Percentiles rank a stretch among this genome's conserved stretches.
Conservation (phyloP, 2,888 invertebrate genomes). For the Leistus spinibarbis region DNA sequence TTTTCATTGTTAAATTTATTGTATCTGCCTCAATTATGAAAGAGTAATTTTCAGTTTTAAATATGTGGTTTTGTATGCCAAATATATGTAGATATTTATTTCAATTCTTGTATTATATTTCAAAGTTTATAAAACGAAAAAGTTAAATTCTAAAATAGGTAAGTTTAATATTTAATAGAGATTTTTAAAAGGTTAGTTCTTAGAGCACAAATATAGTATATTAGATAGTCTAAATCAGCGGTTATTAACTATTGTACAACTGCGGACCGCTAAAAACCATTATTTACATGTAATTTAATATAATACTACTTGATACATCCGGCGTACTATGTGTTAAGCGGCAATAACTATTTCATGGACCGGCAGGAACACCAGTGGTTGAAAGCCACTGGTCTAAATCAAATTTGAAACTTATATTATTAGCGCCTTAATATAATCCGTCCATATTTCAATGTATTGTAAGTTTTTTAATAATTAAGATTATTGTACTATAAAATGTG, state of each 20-base stretch:
- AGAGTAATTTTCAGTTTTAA: background rate
- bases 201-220: no score
- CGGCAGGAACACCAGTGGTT: no score
- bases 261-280: no score
- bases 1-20: background rate
- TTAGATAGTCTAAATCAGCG: no score
- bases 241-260: no score
- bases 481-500: background rate
- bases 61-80: background rate
- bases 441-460: background rate
- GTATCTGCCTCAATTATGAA: constrained; percentile 13
- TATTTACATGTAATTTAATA: no score
- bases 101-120: background rate
- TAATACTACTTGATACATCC: no score
- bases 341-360: no score
- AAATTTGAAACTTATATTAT: background rate
- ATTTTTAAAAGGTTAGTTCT: no score
- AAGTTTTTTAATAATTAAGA: background rate
- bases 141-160: background rate
- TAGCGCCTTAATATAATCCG: background rate
- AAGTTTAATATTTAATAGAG: background rate
- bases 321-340: no score
- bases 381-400: no score
- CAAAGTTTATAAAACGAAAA: background rate
- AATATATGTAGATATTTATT: background rate